Base-by-base conservation (phyloP, 2,797 vertebrate species). In the Sparidentex hasta region DNA sequence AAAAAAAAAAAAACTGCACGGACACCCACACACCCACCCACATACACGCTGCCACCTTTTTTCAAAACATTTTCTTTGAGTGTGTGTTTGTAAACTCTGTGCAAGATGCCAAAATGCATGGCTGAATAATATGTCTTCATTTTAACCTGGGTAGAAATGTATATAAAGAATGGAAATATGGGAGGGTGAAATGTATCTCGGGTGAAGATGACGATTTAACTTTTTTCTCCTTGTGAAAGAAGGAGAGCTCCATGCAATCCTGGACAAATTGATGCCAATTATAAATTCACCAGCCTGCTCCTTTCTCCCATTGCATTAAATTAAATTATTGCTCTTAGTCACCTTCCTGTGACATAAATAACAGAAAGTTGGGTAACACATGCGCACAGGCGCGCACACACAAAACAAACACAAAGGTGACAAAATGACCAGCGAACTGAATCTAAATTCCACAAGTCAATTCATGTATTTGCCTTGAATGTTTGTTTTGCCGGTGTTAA, bases 31-130 rank as follows among this genome's bases (percentile, higher is more conserved):
- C 20, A 18, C 29, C n/a, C 38, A 41, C 55, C 29, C 29, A 61
- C 54, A 59, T 2, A 63, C 9, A 4, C 8, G 41, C 47, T 44
- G 6, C 21, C 17, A 27, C 21, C 4, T 12, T 3, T 58, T 58
- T 54, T 46, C 29, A 20, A 46, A 71, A 74, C 44, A 46, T 46
- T 78, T 43, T 71, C 43, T 58, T 27, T 46, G 52, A 47, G 48
- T 71, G 50, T 68, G 27, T 80, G 41, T 76, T 76, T 70, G 65
- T 55, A 21, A 68, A 80, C 66, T 84, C 55, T 50, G 46, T n/a
- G 72, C 55, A 87, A 79, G 71, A 90, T 83, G 82, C 56, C 90
- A 89, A 83, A 84, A 80, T 76, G 50, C 56, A 81, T 44, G 48
- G 69, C 65, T 78, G 63, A 74, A 81, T 82, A 83, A 65, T 77